Conservation (phyloP, 2,888 invertebrate genomes). For the Sepioteuthis lessoniana region DNA sequence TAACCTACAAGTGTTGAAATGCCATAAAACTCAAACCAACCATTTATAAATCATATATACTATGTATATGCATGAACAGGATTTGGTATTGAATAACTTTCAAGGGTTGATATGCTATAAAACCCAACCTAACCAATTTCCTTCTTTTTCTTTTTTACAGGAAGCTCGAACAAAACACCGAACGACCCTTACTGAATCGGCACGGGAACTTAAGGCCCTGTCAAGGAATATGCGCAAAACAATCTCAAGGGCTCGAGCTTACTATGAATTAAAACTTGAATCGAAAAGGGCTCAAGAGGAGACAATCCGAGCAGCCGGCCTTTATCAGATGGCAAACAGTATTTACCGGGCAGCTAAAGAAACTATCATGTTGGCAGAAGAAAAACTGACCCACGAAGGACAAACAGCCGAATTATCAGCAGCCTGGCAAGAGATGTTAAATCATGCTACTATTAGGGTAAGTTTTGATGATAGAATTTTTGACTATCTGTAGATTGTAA, state of each 20-base stretch:
- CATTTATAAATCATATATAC: too few species aligned
- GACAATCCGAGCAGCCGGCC: constrained; percentile 91
- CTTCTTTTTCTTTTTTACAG: constrained; percentile 77
- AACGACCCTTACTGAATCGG: constrained; percentile 88
- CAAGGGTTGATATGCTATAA: too few species aligned
- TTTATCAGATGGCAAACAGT: constrained; percentile 92
- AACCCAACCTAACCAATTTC: too few species aligned
- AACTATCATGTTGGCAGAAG: constrained; percentile 92
- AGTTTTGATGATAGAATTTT: constrained; percentile 52
- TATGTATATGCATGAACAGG: too few species aligned
- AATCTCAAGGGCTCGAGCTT: constrained; percentile 91
- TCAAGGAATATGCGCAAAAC: constrained; percentile 88
- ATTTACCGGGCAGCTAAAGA: constrained; percentile 93
- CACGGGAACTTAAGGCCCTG: constrained; percentile 85
- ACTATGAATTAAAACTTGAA: constrained; percentile 87
- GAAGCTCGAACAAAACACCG: constrained; percentile 94
- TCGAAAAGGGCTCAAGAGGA: constrained; percentile 86
- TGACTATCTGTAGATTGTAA: neutral
- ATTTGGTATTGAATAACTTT: too few species aligned
- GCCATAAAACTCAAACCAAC: too few species aligned
- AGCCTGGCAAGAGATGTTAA: constrained; percentile 97
- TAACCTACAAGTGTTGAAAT: too few species aligned
- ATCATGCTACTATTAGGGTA: constrained; percentile 94
- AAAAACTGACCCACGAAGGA: constrained; percentile 80
- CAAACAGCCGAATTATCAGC: constrained; percentile 88